Evolutionary conservation across 2,888 invertebrate species (phyloP).

Genomic region (Cosmia trapezina): DNA sequence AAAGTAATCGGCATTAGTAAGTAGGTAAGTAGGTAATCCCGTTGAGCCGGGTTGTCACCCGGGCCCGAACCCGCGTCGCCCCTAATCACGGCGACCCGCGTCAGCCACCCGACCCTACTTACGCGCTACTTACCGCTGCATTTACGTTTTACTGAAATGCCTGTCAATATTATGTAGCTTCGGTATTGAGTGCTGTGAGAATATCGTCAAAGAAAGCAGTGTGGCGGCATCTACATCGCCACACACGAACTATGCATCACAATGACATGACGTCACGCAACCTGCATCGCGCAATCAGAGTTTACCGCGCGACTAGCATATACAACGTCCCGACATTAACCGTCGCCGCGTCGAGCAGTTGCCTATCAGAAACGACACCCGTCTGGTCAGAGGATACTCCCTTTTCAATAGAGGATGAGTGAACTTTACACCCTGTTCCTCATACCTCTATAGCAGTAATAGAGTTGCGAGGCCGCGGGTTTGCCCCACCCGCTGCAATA

Average conservation of each 20-base stretch:
- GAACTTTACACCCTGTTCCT: too few species aligned
- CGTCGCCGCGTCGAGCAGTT: too few species aligned
- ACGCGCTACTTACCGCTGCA: constrained; percentile 50
- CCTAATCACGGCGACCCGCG: constrained; percentile 61
- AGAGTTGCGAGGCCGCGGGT: neutral
- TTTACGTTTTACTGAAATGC: constrained; percentile 41
- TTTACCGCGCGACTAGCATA: too few species aligned
- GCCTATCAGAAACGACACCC: too few species aligned
- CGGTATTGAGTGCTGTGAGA: constrained; percentile 11
- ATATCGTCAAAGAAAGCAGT: constrained; percentile 4
- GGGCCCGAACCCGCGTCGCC: constrained; percentile 50
- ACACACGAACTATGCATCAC: too few species aligned
- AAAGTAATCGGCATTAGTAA: constrained; percentile 53
- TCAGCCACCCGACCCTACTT: constrained; percentile 48
- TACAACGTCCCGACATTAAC: too few species aligned
- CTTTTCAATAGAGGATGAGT: too few species aligned
- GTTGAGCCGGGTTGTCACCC: constrained; percentile 54
- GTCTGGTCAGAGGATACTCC: too few species aligned
- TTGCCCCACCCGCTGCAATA: neutral
- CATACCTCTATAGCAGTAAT: too few species aligned
- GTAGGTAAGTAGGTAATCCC: constrained; percentile 52
- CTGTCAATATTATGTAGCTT: constrained; percentile 36
- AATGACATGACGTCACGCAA: too few species aligned
- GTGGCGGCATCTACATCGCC: too few species aligned
- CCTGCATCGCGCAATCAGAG: too few species aligned